Base-by-base conservation (phyloP, 2,113 vertebrate species). In the Lanius collurio region DNA sequence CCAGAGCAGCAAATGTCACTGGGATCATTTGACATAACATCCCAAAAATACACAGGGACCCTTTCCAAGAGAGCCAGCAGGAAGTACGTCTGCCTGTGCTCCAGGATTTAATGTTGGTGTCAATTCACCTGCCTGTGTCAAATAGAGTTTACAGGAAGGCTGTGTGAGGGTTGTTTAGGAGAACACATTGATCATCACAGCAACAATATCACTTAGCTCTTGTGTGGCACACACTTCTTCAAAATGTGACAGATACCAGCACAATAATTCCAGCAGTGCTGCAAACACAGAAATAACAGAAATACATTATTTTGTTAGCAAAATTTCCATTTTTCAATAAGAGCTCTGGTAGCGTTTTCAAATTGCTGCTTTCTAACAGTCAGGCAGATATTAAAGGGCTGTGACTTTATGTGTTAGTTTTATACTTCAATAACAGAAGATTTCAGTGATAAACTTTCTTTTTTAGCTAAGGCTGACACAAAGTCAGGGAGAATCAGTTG, bases 21-120 rank as follows among this genome's bases (percentile, higher is more conserved):
- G 19, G 49, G 94, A 97, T 97, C 94, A 0, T 82, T 78, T 97
- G 92, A 96, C 95, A 74, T 71, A 75, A 75, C 63, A 35, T 92
- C 83, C 96, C 96, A 60, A 97, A 97, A 97, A 97, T 97, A 97
- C 33, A 60, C 94, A 63, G 82, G 95, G 90, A 83, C 15, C 50
- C 53, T 81, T 89, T 95, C 91, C 93, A 90, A 83, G 82, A 67
- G 47, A 74, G 71, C 55, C 60, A 28, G 46, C 39, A 86, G 91
- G 93, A 97, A 96, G 42, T 91, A 3, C 5, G 1, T 50, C 42
- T 83, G 83, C 50, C 64, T 1, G 2, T 73, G 76, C 78, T 62
- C 64, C 31, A 8, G 10, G 70, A 37, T 74, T 76, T 30, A 68
- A 33, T 28, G 41, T 41, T 74, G 39, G 12, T 24, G 12, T 57